phyloP scores from a whole-genome alignment of 2,113 vertebrate species.

The Campylorhamphus procurvoides region DNA sequence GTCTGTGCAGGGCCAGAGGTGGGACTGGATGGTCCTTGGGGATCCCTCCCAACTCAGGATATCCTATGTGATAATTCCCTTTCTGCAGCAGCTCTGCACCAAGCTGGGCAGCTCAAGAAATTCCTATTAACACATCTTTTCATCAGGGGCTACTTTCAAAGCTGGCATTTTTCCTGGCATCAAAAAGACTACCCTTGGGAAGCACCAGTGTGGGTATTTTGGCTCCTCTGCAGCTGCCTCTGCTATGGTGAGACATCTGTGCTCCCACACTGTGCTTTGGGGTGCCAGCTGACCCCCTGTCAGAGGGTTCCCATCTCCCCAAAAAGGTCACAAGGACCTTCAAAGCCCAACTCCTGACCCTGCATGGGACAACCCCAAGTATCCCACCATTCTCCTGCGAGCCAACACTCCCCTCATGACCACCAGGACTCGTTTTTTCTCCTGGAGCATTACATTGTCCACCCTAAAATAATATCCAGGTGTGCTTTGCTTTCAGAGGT shows the following conservation, averaged over 20 bases:
- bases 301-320: not conserved
- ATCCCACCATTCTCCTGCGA: not conserved
- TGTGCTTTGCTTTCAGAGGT: not conserved
- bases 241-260: not conserved
- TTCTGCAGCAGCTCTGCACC: not conserved
- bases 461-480: not conserved
- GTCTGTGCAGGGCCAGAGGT: fast-evolving
- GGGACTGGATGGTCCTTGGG: not conserved
- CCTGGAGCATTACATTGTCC: not conserved
- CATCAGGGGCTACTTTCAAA: not conserved
- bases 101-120: not conserved
- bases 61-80: not conserved
- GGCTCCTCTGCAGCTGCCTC: not conserved
- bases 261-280: too few relatives aligned
- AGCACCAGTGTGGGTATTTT: not conserved
- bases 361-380: not conserved
- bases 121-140: not conserved
- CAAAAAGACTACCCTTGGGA: not conserved
- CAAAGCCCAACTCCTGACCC: not conserved
- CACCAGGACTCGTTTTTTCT: not conserved
- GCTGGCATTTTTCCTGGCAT: not conserved
- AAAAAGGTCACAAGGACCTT: too few relatives aligned
- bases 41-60: not conserved
- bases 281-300: too few relatives aligned
- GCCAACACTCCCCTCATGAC: not conserved